A percentile compares a stretch with the other conserved stretches of the same genome.
Conservation (phyloP, 2,888 invertebrate species). For the Dicyrtomina minuta region DNA sequence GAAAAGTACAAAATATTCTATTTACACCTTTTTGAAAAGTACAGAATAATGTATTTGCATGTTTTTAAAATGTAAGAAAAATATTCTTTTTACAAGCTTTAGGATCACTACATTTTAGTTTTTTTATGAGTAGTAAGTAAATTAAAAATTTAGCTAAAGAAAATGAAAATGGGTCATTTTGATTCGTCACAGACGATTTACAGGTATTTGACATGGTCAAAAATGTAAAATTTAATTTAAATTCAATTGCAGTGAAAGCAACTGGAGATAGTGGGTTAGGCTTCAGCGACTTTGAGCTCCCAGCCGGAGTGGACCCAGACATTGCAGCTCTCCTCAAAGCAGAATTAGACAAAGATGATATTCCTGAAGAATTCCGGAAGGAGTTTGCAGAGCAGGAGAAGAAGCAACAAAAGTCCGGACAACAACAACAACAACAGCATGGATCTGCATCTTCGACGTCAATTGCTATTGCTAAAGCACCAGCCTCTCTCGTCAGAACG, state of each 20-base stretch:
- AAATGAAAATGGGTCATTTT: too few species aligned
- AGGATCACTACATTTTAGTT: too few species aligned
- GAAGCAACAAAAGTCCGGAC: slow-evolving; percentile 26
- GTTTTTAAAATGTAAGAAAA: too few species aligned
- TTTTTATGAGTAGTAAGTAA: too few species aligned
- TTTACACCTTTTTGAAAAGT: too few species aligned
- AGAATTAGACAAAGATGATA: slow-evolving; percentile 48
- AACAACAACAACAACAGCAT: slow-evolving; percentile 20
- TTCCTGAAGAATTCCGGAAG: slow-evolving; percentile 45
- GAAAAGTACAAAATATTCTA: too few species aligned
- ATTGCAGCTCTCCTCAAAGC: slow-evolving; percentile 46
- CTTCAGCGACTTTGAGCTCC: slow-evolving; percentile 43
- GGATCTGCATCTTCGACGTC: background rate
- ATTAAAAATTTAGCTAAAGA: too few species aligned
- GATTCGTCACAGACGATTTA: too few species aligned
- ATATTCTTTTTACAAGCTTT: too few species aligned
- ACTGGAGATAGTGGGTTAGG: slow-evolving; percentile 36
- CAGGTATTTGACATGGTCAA: too few species aligned
- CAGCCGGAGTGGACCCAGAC: slow-evolving; percentile 44
- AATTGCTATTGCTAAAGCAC: slow-evolving; percentile 4
- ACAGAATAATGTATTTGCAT: too few species aligned
- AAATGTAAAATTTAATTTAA: background rate
- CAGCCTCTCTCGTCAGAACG: too few species aligned
- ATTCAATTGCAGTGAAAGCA: slow-evolving; percentile 25
- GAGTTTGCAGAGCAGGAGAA: slow-evolving; percentile 44